phyloP scores from a whole-genome alignment of 1,140 invertebrate genomes.

The Zaprionus nigranus region DNA sequence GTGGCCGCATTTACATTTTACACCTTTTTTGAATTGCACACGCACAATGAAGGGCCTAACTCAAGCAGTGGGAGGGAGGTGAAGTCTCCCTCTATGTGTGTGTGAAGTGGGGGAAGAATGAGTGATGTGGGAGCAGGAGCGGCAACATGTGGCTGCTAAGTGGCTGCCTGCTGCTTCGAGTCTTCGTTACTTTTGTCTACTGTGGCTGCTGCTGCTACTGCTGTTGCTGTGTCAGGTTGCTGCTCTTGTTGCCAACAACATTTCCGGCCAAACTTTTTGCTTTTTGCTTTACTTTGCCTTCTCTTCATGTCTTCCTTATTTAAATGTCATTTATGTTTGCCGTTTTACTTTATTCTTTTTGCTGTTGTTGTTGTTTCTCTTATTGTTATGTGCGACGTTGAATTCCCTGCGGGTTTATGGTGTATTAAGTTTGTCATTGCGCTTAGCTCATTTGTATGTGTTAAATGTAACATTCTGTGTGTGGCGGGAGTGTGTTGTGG shows the following conservation, averaged over 20 bases:
- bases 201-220: not conserved
- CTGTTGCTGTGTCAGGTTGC: slow-evolving; percentile 16
- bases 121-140: slow-evolving; percentile 12
- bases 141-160: slow-evolving; percentile 69
- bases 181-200: slow-evolving; percentile 15
- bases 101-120: not conserved
- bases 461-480: slow-evolving; percentile 6
- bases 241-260: slow-evolving; percentile 31
- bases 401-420: slow-evolving; percentile 50
- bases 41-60: slow-evolving; percentile 12
- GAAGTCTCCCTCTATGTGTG: not conserved
- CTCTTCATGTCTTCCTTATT: slow-evolving; percentile 47
- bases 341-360: slow-evolving; percentile 50
- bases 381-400: slow-evolving; percentile 36
- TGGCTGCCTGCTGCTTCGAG: slow-evolving; percentile 27
- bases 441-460: slow-evolving; percentile 18
- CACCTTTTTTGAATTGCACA: slow-evolving; percentile 63
- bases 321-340: slow-evolving; percentile 66
- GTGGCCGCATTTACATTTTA: slow-evolving; percentile 76
- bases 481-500: not conserved
- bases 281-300: slow-evolving; percentile 8
- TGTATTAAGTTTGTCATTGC: slow-evolving; percentile 45
- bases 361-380: not conserved
- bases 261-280: slow-evolving; percentile 50
- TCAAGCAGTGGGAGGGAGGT: not conserved